Base-by-base conservation (phyloP, 2,113 vertebrate species). In the Misgurnus anguillicaudatus region DNA sequence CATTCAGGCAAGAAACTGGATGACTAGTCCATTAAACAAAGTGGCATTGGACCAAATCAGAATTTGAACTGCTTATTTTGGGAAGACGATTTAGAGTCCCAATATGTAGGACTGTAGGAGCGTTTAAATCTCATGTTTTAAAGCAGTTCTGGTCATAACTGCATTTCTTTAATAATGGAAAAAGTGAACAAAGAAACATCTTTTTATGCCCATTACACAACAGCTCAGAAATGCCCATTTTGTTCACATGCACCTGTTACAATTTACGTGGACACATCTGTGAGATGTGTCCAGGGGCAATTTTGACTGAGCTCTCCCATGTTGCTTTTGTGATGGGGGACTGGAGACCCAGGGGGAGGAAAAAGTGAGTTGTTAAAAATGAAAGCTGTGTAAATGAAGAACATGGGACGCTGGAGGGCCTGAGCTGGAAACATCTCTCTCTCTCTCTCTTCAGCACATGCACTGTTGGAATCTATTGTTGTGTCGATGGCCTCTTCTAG, bases 321-420 rank as follows among this genome's bases (percentile, higher is more conserved):
- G 60, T 57, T 77, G 51, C 36, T 41, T 72, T 55, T 45, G 42
- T 16, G 17, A 78, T 16, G 41, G 47, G 24, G 5, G 17, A 38
- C n/a, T 55, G 66, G 31, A 75, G 61, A 75, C 74, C 11, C 17
- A n/a, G n/a, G 21, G 19, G 51, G 64, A 17, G 8, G 48, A 72
- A 63, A 53, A 13, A 17, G 51, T 38, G 31, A 64, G 68, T 45
- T 69, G 74, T 77, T 77, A 71, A 78, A 80, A 75, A 41, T 66
- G 67, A 80, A 81, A 74, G 69, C 70, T 47, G 63, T 75, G 64
- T 31, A 81, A 74, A 75, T 68, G 60, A 75, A 77, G 63, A 80
- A 70, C 42, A 78, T 9, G 16, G 21, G n/a, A 51, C 67, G 75
- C 70, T 64, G 14, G 69, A 61, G 64, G 75, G 61, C 61, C 65